Conservation (phyloP, 2,888 invertebrate species). For the Troilus luridus region DNA sequence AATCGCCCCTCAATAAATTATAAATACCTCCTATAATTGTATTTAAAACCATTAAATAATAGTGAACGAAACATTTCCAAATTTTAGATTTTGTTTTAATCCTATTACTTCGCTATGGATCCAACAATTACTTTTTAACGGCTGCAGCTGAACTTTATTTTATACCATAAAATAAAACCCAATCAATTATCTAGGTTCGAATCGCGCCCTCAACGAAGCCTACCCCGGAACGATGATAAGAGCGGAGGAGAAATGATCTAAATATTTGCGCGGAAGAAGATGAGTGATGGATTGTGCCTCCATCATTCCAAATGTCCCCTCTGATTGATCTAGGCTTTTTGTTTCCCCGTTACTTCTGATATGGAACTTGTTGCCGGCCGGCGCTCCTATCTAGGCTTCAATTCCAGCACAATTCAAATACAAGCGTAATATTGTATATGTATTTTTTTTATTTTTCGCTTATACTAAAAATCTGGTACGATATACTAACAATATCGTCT, state of each 20-base stretch:
- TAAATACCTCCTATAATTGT: no score
- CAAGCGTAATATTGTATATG: neutral
- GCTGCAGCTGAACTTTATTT: no score
- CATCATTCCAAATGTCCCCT: slow-evolving; percentile 35
- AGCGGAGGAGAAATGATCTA: slow-evolving; percentile 16
- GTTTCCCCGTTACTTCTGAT: neutral
- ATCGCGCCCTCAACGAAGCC: neutral
- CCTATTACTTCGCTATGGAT: no score
- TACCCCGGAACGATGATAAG: neutral
- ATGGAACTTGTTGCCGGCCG: slow-evolving; percentile 19
- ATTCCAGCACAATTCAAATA: neutral
- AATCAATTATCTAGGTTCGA: neutral
- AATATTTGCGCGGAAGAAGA: slow-evolving; percentile 18
- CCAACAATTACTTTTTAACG: no score
- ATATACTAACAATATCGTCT: no score
- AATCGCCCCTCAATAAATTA: no score
- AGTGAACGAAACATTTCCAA: no score
- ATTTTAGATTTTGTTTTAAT: no score
- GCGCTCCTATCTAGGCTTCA: neutral
- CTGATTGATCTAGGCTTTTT: slow-evolving; percentile 43
- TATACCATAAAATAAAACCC: neutral
- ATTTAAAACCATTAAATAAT: no score
- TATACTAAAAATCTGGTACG: no score
- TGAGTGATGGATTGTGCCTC: neutral
- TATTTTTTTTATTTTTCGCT: neutral